A percentile compares a stretch with the other conserved stretches of the same genome.
Conservation (phyloP, 2,797 vertebrate genomes). For the Lepus oiostolus region DNA sequence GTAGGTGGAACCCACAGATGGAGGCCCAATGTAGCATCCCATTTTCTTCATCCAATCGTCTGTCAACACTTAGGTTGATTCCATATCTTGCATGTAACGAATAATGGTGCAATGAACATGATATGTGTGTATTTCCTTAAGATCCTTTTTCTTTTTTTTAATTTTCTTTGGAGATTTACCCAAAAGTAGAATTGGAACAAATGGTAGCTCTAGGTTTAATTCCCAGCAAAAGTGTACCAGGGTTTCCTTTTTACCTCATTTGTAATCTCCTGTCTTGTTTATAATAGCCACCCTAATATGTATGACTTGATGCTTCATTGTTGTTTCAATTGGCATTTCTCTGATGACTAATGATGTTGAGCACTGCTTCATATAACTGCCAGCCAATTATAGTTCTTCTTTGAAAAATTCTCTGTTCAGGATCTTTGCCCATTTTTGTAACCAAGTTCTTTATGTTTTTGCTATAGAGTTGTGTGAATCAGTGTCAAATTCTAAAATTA, state of each 20-base stretch:
- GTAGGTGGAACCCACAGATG: too few species aligned
- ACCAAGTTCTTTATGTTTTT: neutral
- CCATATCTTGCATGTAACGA: neutral
- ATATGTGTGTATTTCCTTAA: neutral
- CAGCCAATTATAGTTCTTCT: neutral
- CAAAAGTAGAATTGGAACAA: neutral
- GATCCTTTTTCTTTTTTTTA: neutral
- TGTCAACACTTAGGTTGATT: neutral
- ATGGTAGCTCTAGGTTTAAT: neutral
- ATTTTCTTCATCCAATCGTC: neutral
- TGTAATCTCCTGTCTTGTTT: neutral
- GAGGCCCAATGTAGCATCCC: neutral
- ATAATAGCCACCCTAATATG: neutral
- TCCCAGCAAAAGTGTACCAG: neutral
- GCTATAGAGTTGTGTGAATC: neutral
- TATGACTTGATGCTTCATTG: neutral
- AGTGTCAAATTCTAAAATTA: slow-evolving; percentile 51
- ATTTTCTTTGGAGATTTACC: neutral
- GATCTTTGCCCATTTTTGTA: neutral
- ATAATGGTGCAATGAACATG: neutral
- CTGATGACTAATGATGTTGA: neutral
- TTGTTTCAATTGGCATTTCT: neutral
- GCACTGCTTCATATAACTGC: neutral
- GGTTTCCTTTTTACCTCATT: neutral
- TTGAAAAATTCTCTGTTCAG: neutral